Conservation (phyloP, 2,113 vertebrate species). For the Dolichallabes microphthalmus region DNA sequence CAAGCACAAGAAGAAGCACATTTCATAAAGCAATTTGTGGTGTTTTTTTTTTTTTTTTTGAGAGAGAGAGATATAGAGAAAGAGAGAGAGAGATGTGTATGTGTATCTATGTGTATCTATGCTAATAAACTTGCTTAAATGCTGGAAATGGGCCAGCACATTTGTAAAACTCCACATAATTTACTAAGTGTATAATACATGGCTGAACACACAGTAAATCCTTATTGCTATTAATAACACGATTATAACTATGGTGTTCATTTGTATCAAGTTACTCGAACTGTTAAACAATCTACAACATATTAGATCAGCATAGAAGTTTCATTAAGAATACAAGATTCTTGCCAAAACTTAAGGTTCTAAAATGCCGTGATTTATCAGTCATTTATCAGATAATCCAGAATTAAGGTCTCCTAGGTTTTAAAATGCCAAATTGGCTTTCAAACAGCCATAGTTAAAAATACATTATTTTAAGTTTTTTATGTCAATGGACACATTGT, state of each 20-base stretch:
- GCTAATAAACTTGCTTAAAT: not conserved
- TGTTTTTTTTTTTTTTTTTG: not conserved
- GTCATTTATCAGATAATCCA: not conserved
- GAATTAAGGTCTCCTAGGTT: not conserved
- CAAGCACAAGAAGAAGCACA: not conserved
- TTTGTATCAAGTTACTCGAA: not conserved
- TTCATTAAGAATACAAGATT: not conserved
- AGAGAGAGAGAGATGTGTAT: not conserved
- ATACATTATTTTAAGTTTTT: not conserved
- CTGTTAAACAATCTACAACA: not conserved
- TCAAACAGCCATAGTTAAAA: not conserved
- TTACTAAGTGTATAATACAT: not conserved
- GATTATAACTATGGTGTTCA: not conserved
- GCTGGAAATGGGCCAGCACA: not conserved
- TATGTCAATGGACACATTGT: not conserved
- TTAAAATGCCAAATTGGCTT: not conserved
- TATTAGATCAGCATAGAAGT: not conserved
- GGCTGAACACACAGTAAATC: not conserved
- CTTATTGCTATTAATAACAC: not conserved
- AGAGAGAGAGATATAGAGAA: not conserved
- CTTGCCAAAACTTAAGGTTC: not conserved
- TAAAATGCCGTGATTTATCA: not conserved
- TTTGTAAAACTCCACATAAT: not conserved
- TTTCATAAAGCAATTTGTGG: not conserved
- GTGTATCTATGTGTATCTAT: not conserved